A percentile compares a stretch with the other conserved stretches of the same genome.
Evolutionary conservation across 2,888 invertebrate species (phyloP).

Genomic region (Celastrina argiolus): DNA sequence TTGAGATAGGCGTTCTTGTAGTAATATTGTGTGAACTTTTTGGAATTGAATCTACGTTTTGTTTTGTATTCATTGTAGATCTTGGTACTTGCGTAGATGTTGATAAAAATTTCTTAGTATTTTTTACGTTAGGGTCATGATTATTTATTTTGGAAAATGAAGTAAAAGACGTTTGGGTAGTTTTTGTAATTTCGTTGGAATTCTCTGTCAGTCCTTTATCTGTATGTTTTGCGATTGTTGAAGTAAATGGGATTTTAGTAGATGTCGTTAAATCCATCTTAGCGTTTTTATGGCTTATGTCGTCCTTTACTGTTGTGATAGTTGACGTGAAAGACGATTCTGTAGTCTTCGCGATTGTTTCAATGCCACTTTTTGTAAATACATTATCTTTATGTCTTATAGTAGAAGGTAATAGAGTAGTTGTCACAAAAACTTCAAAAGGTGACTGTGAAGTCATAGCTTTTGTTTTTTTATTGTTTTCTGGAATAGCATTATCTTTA

Average conservation of each 20-base stretch:
- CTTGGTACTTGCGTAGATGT: background rate
- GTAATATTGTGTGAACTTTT: background rate
- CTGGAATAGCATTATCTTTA: background rate
- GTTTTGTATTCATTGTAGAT: background rate
- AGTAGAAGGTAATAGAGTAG: background rate
- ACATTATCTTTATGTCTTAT: background rate
- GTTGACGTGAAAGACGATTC: background rate
- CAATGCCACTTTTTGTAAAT: background rate
- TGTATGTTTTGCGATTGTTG: background rate
- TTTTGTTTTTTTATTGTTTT: background rate
- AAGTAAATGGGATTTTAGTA: background rate
- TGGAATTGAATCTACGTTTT: background rate
- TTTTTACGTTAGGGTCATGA: background rate
- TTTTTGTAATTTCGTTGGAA: background rate
- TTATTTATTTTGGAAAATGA: background rate
- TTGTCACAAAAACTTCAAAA: background rate
- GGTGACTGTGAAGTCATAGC: background rate
- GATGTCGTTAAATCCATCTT: background rate
- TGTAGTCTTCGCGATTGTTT: background rate
- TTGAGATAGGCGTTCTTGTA: background rate
- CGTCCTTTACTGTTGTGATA: background rate
- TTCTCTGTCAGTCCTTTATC: background rate
- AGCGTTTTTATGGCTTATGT: background rate
- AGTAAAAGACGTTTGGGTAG: background rate
- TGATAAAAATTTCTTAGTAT: background rate